These are phyloP conservation scores for Limnothrissa miodon DNA, from an alignment of 2,113 vertebrate genomes.

Conservation along the genomic window DNA sequence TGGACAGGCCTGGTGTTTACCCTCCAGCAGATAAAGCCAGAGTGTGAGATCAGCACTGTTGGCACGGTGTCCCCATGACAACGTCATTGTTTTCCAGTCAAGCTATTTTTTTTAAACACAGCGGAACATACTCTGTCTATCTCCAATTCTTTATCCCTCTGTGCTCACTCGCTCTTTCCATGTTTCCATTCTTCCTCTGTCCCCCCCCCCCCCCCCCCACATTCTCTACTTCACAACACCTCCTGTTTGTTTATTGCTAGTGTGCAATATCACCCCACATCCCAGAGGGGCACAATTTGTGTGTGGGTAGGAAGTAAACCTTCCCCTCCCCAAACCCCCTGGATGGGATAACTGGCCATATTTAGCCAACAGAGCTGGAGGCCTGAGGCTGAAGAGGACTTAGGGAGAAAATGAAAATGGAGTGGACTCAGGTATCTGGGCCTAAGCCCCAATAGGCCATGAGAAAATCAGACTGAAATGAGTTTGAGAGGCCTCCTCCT, in stretches of 20 bases:
- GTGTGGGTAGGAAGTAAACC: conserved; percentile 15
- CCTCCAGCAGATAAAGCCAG: not conserved
- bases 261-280: conserved; percentile 8
- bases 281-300: not conserved
- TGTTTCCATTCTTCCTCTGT: not conserved
- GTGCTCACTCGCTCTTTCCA: not conserved
- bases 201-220: conserved; percentile 10
- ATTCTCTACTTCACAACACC: conserved; percentile 9
- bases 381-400: conserved; percentile 47
- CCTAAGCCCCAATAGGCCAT: conserved; percentile 24
- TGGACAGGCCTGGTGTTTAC: not conserved
- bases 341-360: conserved; percentile 44
- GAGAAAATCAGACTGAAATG: not conserved
- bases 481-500: not conserved
- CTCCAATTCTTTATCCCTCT: not conserved
- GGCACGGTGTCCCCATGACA: conserved; percentile 4
- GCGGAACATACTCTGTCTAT: not conserved
- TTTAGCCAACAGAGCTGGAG: conserved; percentile 57
- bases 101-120: not conserved
- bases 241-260: conserved; percentile 24
- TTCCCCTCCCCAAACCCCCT: conserved; percentile 51
- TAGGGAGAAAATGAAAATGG: conserved; percentile 60
- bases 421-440: conserved; percentile 34
- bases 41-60: conserved; percentile 9
- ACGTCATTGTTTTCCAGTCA: conserved; percentile 8